Conservation (phyloP, 1,140 invertebrate species). For the Macrocentrus cingulum region DNA sequence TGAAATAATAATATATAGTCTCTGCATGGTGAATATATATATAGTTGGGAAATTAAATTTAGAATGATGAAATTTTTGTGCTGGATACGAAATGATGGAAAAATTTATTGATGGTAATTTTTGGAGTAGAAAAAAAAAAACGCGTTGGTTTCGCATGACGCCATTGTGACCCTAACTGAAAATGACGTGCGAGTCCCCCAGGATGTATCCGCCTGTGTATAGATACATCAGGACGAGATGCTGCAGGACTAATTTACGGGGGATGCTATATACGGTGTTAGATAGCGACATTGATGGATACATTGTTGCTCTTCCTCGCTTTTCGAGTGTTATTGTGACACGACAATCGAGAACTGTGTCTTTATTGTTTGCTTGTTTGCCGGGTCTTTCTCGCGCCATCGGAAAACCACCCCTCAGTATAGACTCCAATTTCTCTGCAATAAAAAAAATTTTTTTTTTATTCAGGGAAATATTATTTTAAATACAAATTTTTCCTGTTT, state of each 20-base stretch:
- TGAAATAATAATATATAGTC: neutral
- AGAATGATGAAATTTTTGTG: too few relatives aligned
- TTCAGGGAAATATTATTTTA: neutral
- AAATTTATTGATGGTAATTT: too few relatives aligned
- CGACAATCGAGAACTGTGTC: conserved; percentile 34
- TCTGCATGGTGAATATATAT: too few relatives aligned
- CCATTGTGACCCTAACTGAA: conserved; percentile 29
- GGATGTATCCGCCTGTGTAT: too few relatives aligned
- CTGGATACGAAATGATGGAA: too few relatives aligned
- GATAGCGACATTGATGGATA: conserved; percentile 35
- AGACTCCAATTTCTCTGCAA: conserved; percentile 16
- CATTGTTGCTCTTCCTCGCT: conserved; percentile 30
- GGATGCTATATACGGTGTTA: conserved; percentile 30
- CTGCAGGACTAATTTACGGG: too few relatives aligned
- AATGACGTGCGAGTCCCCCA: conserved; percentile 46
- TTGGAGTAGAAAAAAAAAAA: too few relatives aligned
- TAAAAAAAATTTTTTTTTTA: neutral
- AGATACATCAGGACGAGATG: neutral
- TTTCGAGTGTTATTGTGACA: conserved; percentile 34
- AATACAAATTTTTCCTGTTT: neutral
- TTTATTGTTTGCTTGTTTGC: conserved; percentile 37
- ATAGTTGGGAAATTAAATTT: too few relatives aligned
- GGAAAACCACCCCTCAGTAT: neutral
- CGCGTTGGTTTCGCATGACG: conserved; percentile 16
- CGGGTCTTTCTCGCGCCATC: conserved; percentile 17